phyloP scores from a whole-genome alignment of 2,888 invertebrate species.

The Rhamphomyia laevipes region DNA sequence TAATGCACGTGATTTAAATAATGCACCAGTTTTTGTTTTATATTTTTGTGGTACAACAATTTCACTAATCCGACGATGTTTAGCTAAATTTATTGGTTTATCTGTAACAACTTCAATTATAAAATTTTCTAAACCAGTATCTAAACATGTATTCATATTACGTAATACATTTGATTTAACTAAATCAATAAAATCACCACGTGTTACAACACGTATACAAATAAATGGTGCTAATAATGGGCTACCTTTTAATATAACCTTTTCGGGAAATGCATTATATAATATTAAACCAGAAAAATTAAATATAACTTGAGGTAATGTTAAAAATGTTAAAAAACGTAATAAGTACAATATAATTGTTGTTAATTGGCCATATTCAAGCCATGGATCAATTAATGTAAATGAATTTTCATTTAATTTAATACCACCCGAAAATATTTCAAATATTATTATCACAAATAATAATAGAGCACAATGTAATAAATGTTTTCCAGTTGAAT shows the following conservation, averaged over 20 bases:
- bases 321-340: conserved; percentile 69
- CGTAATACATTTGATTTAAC: conserved; percentile 76
- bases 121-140: conserved; percentile 89
- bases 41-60: conserved; percentile 81
- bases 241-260: conserved; percentile 76
- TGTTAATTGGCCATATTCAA: conserved; percentile 64
- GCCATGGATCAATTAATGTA: conserved; percentile 63
- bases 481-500: conserved; percentile 54
- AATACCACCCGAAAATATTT: conserved; percentile 54
- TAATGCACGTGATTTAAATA: conserved; percentile 88
- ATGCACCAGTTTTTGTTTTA: conserved; percentile 78
- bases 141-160: conserved; percentile 77
- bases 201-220: conserved; percentile 85
- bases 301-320: conserved; percentile 80
- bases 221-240: conserved; percentile 88
- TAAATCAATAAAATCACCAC: conserved; percentile 86
- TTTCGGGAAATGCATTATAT: conserved; percentile 92
- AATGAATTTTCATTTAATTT: conserved; percentile 44
- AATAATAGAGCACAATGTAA: conserved; percentile 67
- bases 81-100: conserved; percentile 63
- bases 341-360: conserved; percentile 64
- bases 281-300: conserved; percentile 69
- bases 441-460: conserved; percentile 61
- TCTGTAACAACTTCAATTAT: conserved; percentile 94
- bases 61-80: conserved; percentile 71